Evolutionary conservation across 2,888 invertebrate species (phyloP), one percentile per base, ranked within the genome.

Genomic region (Thymelicus lineola): DNA sequence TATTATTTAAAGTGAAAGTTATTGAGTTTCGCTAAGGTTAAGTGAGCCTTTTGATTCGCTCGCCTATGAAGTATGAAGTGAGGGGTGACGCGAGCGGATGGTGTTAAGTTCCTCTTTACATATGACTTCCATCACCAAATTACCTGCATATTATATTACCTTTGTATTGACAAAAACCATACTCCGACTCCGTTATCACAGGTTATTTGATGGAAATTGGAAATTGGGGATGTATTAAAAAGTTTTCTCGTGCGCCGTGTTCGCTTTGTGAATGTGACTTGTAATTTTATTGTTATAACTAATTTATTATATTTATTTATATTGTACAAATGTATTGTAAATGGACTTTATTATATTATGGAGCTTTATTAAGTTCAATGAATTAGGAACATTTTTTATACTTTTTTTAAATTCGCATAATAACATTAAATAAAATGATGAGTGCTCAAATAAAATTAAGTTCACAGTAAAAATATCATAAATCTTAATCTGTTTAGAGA

Each of bases 1-100:
- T 91, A 91, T 90, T 91, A 91, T 91, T 91, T 90, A 90, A 89
- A 90, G 87, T 88, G 90, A 90, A 91, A 89, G 89, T 91, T 90
- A 91, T 91, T 90, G 90, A 91, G 89, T 91, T 91, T 89, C 89
- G 86, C 88, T 89, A 88, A 91, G 90, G 90, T 89, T 91, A 91
- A 91, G 90, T 90, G 90, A 89, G 85, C 87, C 90, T 90, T 89
- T 90, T 90, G 89, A 88, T 86, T 88, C 79, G 85, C 81, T 84
- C 80, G 81, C 81, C 82, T 82, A 78, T 79, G 77, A 76, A 75
- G 73, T 74, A 76, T 77, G 76, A 76, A 75, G 73, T 73, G 75
- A 72, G 75, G 79, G 79, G 80, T 79, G 84, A 84, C 77, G 81
- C 80, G 84, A 81, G 82, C 81, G 80, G 81, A 76, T 79, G 86